Evolutionary conservation across 2,113 vertebrate genomes (phyloP).

Genomic region (Phasianus colchicus): DNA sequence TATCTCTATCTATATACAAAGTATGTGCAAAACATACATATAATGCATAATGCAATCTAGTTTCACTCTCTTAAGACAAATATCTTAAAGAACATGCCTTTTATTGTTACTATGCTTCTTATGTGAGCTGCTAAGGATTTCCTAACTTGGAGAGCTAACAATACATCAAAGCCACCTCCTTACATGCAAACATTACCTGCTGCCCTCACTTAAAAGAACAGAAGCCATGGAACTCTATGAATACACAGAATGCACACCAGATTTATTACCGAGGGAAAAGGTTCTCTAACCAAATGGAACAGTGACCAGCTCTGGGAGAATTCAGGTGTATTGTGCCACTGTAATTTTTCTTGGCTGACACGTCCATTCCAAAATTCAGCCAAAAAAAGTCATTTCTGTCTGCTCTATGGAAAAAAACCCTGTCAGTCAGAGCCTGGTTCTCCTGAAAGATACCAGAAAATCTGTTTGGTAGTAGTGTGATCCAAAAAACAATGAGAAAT

Average conservation of each 20-base stretch:
- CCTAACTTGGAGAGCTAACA: background rate
- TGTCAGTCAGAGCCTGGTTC: background rate
- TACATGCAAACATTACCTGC: background rate
- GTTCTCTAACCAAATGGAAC: background rate
- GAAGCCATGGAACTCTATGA: background rate
- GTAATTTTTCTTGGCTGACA: background rate
- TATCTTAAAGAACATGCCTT: background rate
- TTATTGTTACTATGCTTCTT: background rate
- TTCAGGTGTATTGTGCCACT: fast-evolving
- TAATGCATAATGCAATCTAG: background rate
- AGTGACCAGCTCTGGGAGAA: background rate
- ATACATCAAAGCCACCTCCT: background rate
- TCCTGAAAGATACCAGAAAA: background rate
- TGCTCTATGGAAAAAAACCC: background rate
- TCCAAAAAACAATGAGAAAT: background rate
- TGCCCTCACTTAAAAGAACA: background rate
- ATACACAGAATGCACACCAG: fast-evolving
- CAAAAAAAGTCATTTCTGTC: background rate
- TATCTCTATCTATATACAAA: background rate
- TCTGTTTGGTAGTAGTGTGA: background rate
- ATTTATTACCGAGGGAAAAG: background rate
- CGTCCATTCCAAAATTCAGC: background rate
- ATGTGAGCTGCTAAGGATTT: background rate
- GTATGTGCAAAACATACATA: background rate
- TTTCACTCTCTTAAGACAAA: background rate